phyloP scores from a whole-genome alignment of 30 jellyfish, hydroid and myxozoan species.

The Phacellophora camtschatica region DNA sequence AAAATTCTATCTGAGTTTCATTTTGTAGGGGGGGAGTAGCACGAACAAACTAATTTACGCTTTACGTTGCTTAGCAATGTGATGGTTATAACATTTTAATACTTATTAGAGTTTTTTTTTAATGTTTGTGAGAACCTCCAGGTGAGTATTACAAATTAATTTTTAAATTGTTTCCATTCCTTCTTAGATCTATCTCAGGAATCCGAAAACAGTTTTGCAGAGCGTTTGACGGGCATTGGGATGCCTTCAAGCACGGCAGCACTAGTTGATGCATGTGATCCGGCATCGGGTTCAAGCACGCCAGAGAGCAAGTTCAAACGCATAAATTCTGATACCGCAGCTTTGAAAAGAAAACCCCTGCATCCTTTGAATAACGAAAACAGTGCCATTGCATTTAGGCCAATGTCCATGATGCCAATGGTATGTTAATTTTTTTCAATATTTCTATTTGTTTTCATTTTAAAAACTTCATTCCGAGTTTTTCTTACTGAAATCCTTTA shows the following conservation, averaged over 20 bases:
- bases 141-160: neutral
- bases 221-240: constrained; percentile 63
- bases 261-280: constrained; percentile 80
- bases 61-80: too few relatives aligned
- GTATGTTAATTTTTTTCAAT: constrained; percentile 16
- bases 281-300: constrained; percentile 40
- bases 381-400: constrained; percentile 18
- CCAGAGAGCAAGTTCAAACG: constrained; percentile 59
- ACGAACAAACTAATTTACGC: too few relatives aligned
- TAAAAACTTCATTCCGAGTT: too few relatives aligned
- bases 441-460: too few relatives aligned
- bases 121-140: too few relatives aligned
- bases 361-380: constrained; percentile 67
- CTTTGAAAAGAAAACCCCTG: constrained; percentile 37
- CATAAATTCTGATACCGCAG: constrained; percentile 84
- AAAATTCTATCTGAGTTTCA: too few relatives aligned
- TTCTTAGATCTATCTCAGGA: neutral
- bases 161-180: too few relatives aligned
- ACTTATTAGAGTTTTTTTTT: too few relatives aligned
- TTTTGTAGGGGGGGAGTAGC: too few relatives aligned
- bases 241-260: constrained; percentile 72
- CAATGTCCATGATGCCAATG: constrained; percentile 61
- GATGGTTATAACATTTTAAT: too few relatives aligned
- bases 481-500: too few relatives aligned
- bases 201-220: constrained; percentile 73